Conservation (phyloP, 2,888 invertebrate genomes). For the Pseudoips prasinana region DNA sequence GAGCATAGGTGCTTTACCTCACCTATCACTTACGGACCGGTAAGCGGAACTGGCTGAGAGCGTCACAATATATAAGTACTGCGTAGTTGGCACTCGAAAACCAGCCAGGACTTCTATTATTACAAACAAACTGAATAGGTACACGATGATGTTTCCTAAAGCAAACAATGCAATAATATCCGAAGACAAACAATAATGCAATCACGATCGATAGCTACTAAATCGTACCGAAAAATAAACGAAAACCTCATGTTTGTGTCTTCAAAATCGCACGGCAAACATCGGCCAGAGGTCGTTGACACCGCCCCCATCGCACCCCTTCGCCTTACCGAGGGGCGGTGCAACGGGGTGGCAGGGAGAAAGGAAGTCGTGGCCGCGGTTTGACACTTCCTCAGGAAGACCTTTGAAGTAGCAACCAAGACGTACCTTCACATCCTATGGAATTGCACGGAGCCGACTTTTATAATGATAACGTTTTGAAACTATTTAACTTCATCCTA, state of each 20-base stretch:
- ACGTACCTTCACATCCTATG: slow-evolving; percentile 35
- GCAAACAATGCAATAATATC: no score
- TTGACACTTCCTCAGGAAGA: slow-evolving; percentile 81
- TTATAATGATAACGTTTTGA: slow-evolving; percentile 14
- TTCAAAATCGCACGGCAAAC: slow-evolving; percentile 75
- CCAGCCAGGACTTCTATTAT: no score
- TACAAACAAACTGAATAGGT: no score
- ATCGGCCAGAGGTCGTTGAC: slow-evolving; percentile 65
- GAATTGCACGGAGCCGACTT: slow-evolving; percentile 19
- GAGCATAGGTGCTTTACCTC: no score
- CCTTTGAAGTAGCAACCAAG: slow-evolving; percentile 68
- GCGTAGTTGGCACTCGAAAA: no score
- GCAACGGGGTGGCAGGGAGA: slow-evolving; percentile 41
- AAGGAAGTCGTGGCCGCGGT: slow-evolving; percentile 74
- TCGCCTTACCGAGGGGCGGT: slow-evolving; percentile 33
- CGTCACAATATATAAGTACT: no score
- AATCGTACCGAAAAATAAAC: slow-evolving; percentile 61
- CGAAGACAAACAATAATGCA: slow-evolving; percentile 37
- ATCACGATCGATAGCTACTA: slow-evolving; percentile 51
- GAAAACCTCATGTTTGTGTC: slow-evolving; percentile 68
- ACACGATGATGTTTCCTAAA: no score
- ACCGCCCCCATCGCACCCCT: slow-evolving; percentile 52
- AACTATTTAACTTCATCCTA: neutral
- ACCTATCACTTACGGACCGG: no score
- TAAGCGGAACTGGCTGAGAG: no score